phyloP scores from a whole-genome alignment of 1,140 invertebrate genomes.

The Microplitis demolitor region DNA sequence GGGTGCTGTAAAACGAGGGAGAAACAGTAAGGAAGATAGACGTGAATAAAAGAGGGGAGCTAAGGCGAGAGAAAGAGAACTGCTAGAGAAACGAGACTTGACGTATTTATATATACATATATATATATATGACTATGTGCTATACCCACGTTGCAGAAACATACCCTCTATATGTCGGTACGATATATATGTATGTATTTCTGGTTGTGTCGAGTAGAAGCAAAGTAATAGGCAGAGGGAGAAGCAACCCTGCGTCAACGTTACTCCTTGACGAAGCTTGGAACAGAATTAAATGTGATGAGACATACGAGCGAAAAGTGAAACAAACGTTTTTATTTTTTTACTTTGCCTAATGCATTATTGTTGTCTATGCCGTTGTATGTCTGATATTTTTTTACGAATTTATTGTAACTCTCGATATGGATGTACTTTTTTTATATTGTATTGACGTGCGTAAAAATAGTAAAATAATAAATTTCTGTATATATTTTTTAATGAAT shows the following conservation, averaged over 20 bases:
- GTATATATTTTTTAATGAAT: no score
- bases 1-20: conserved; percentile 28
- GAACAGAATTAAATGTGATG: conserved; percentile 29
- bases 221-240: background rate
- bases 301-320: conserved; percentile 27
- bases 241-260: conserved; percentile 2
- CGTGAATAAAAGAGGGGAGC: conserved; percentile 26
- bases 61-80: conserved; percentile 25
- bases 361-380: no score
- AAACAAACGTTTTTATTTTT: background rate
- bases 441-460: no score
- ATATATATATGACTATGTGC: conserved; percentile 11
- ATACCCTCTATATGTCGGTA: background rate
- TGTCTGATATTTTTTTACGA: no score
- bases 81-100: conserved; percentile 16
- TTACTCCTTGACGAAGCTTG: conserved; percentile 33
- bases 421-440: no score
- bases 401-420: no score
- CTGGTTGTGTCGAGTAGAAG: conserved; percentile 10
- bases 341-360: no score
- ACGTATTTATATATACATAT: conserved; percentile 18
- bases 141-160: background rate
- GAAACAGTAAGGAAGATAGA: conserved; percentile 26
- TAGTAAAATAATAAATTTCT: no score
- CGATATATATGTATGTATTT: background rate